Evolutionary conservation across 2,113 vertebrate genomes (phyloP).

Genomic region (Eira barbara): DNA sequence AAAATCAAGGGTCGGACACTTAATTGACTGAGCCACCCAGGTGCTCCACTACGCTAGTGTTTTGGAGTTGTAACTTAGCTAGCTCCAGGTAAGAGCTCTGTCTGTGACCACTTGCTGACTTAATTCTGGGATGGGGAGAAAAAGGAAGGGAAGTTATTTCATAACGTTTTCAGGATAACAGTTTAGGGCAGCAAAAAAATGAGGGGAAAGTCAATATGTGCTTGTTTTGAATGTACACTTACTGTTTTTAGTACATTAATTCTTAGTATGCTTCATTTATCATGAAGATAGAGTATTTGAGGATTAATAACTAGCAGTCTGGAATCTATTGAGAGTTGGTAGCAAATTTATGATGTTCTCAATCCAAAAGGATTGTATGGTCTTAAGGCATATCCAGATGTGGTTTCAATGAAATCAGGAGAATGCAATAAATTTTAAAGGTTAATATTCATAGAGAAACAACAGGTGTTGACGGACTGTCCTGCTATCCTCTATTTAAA

Average conservation of each 20-base stretch:
- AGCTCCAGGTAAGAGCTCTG: neutral
- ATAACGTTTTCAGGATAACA: neutral
- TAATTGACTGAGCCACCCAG: neutral
- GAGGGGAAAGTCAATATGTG: neutral
- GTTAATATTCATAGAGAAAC: neutral
- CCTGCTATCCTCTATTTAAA: neutral
- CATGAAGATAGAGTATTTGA: neutral
- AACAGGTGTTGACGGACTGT: neutral
- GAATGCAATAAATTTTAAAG: neutral
- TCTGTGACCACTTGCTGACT: neutral
- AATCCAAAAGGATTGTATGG: neutral
- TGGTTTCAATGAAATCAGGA: neutral
- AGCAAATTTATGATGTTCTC: neutral
- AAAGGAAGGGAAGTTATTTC: neutral
- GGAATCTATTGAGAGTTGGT: slow-evolving; percentile 20
- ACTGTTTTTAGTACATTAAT: slow-evolving; percentile 1
- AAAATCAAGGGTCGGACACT: neutral
- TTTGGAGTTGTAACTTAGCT: neutral
- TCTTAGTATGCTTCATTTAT: neutral
- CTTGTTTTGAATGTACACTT: neutral
- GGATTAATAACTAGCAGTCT: neutral
- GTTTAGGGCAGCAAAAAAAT: neutral
- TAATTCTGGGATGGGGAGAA: neutral
- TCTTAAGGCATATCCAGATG: neutral
- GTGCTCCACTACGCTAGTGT: neutral